Conservation (phyloP, 2,113 vertebrate genomes). For the Cyanocitta stelleri region DNA sequence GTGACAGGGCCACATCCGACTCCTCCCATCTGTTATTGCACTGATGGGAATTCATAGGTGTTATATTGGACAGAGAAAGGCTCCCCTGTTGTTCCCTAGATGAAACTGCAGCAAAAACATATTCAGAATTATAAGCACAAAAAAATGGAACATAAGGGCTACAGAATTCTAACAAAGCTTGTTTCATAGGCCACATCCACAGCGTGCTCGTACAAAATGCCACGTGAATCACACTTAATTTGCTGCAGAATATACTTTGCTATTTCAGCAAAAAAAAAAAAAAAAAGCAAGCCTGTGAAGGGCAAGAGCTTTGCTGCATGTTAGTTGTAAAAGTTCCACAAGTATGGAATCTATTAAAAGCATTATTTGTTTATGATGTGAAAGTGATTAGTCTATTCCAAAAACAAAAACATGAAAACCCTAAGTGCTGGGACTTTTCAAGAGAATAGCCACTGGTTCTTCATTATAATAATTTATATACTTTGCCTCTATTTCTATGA, state of each 20-base stretch:
- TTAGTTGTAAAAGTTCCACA: slow-evolving; percentile 20
- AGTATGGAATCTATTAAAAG: slow-evolving; percentile 51
- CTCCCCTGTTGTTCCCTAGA: slow-evolving; percentile 21
- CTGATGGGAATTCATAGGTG: slow-evolving; percentile 32
- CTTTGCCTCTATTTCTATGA: background rate
- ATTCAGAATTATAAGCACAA: background rate
- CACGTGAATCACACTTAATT: slow-evolving; percentile 57
- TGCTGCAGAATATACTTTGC: slow-evolving; percentile 40
- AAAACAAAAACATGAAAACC: slow-evolving; percentile 16
- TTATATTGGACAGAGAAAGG: slow-evolving; percentile 29
- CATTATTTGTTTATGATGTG: slow-evolving; percentile 56
- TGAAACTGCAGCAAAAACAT: slow-evolving; percentile 36
- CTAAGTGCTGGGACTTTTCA: background rate
- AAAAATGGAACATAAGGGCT: slow-evolving; percentile 32
- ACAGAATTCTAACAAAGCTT: slow-evolving; percentile 59
- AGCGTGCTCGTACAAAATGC: background rate
- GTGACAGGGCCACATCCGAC: background rate
- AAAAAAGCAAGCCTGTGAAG: background rate
- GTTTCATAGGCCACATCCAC: slow-evolving; percentile 52
- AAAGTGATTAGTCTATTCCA: slow-evolving; percentile 46
- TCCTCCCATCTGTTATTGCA: background rate
- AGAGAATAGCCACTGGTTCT: background rate
- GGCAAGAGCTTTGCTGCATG: slow-evolving; percentile 28
- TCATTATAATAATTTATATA: background rate
- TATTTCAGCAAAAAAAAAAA: background rate